Conservation (phyloP, 2,888 invertebrate genomes). For the Idaea aversata region DNA sequence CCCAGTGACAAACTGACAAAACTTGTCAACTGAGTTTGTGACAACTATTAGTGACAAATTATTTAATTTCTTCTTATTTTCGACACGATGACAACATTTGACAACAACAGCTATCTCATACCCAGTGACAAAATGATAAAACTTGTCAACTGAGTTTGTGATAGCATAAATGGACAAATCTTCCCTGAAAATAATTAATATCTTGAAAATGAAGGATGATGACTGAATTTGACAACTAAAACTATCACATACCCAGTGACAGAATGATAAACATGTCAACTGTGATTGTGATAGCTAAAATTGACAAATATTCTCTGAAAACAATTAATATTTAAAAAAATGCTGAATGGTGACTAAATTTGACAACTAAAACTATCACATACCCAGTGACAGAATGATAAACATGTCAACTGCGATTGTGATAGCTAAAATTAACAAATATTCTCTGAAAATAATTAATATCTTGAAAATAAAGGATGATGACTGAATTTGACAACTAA, state of each 20-base stretch:
- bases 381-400: slow-evolving; percentile 26
- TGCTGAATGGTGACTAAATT: too few relatives aligned
- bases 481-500: slow-evolving; percentile 10
- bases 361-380: slow-evolving; percentile 16
- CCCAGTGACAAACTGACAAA: slow-evolving; percentile 20
- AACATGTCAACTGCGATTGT: slow-evolving; percentile 12
- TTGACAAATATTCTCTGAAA: neutral
- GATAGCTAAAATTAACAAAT: slow-evolving; percentile 11
- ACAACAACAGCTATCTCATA: too few relatives aligned
- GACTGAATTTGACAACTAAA: too few relatives aligned
- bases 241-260: slow-evolving; percentile 21
- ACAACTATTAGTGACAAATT: slow-evolving; percentile 10
- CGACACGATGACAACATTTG: neutral
- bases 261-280: slow-evolving; percentile 23
- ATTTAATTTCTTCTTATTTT: neutral
- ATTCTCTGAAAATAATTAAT: neutral
- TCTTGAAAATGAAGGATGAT: too few relatives aligned
- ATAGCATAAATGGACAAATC: slow-evolving; percentile 14
- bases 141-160: slow-evolving; percentile 25
- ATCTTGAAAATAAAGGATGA: neutral
- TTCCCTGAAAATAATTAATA: too few relatives aligned
- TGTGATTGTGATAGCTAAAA: slow-evolving; percentile 19
- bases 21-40: neutral
- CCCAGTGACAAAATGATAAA: neutral
- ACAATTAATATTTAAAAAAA: too few relatives aligned